Evolutionary conservation across 2,888 invertebrate genomes (phyloP), one percentile per base, ranked within the genome.

Genomic region (Onchidella celtica): DNA sequence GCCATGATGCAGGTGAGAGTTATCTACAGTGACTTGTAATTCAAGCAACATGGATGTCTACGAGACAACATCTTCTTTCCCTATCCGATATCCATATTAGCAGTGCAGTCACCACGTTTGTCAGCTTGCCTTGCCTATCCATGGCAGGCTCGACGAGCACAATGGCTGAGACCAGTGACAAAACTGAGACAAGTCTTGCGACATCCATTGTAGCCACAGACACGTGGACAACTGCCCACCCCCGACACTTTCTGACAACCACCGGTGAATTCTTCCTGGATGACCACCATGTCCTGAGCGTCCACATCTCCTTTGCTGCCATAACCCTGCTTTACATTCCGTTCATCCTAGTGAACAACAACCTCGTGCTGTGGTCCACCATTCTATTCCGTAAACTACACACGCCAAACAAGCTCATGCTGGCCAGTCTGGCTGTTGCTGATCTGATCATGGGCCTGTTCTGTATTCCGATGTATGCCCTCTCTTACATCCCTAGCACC

Each of bases 371-470:
- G 0, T 79, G 86, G 4, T 85, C 86, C 6, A 68, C 87, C 32
- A 55, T 65, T 2, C 81, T 84, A 57, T 87, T 85, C 29, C 79
- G 70, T 14, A 82, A 82, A 3, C 83, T 88, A 29, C 86, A 84
- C 4, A 86, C 83, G 2, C 75, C 83, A 9, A 84, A 86, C 14
- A 87, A 87, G 38, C 61, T 80, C 6, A 83, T 87, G 32, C 83
- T 88, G 17, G 80, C 79, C 0, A 86, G 86, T 66, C 75, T 88
- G 32, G 85, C 87, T 0, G 75, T 84, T 3, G 84, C 87, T 0
- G 88, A 88, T 73, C 79, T 87, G 1, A 55, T 85, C 27, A 82
- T 88, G 3, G 87, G 84, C 17, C 29, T 85, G 27, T 17, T 85
- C 9, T 80, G 85, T 0, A 76, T 86, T 6, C 88, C 88, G 2